Conservation (phyloP, 2,797 vertebrate species). For the Enteromius mattozi region DNA sequence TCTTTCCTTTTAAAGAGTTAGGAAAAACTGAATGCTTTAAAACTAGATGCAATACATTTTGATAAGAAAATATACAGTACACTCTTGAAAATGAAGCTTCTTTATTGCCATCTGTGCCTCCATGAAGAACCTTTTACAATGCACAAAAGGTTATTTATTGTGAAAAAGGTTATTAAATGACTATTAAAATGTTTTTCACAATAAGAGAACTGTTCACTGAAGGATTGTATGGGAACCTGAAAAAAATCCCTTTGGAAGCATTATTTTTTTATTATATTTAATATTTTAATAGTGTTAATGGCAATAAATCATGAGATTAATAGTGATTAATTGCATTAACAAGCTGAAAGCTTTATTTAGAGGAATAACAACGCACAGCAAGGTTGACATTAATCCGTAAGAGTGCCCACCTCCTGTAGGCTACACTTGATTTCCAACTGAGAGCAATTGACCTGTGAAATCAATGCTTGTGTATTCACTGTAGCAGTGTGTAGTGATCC, state of each 20-base stretch:
- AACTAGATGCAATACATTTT: not conserved
- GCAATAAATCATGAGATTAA: not conserved
- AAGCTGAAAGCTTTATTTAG: not conserved
- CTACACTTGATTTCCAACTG: constrained; percentile 23
- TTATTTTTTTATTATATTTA: not conserved
- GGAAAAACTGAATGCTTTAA: not conserved
- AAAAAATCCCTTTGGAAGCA: not conserved
- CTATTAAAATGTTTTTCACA: not conserved
- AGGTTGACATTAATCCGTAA: not conserved
- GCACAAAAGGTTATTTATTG: not conserved
- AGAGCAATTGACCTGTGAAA: constrained; percentile 8
- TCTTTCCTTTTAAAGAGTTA: not conserved
- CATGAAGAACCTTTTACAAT: not conserved
- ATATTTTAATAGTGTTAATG: not conserved
- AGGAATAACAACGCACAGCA: not conserved
- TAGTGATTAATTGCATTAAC: not conserved
- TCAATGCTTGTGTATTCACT: not conserved
- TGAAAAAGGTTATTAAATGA: not conserved
- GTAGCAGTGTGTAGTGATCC: not conserved
- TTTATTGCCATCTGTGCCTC: not conserved
- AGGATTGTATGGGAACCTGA: not conserved
- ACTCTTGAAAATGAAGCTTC: not conserved
- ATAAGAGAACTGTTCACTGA: not conserved
- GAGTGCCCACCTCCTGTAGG: not conserved
- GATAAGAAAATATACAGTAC: not conserved